Evolutionary conservation across 2,797 vertebrate species (phyloP).

Genomic region (Calcarius lapponicus): DNA sequence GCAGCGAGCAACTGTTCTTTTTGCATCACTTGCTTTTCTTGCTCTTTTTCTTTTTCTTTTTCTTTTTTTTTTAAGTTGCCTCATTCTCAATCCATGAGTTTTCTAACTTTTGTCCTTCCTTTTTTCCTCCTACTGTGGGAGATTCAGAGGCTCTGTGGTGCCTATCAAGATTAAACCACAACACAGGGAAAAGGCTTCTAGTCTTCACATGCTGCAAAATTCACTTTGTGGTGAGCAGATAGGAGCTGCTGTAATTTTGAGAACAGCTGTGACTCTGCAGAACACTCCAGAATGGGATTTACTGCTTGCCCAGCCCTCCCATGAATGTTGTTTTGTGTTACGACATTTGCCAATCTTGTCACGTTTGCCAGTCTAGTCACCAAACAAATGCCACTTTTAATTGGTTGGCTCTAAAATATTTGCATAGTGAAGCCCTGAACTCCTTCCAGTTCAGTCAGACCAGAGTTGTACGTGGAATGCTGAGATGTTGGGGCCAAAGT

Average conservation of each 20-base stretch:
- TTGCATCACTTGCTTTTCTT: background rate
- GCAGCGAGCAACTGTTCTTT: background rate
- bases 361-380: background rate
- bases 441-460: background rate
- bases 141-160: background rate
- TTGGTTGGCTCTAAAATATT: background rate
- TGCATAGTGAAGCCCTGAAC: background rate
- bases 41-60: rapidly evolving
- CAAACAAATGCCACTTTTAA: background rate
- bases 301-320: background rate
- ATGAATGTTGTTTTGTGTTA: background rate
- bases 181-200: background rate
- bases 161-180: background rate
- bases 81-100: background rate
- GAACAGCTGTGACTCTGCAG: background rate
- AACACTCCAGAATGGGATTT: background rate
- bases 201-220: background rate
- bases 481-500: background rate
- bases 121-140: background rate
- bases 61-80: background rate
- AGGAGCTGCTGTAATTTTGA: background rate
- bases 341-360: background rate
- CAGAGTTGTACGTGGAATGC: rapidly evolving
- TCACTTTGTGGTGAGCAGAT: background rate
- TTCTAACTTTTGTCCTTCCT: background rate